Conservation (phyloP, 92 coral and sea anemone genomes). For the Plumapathes pennacea region DNA sequence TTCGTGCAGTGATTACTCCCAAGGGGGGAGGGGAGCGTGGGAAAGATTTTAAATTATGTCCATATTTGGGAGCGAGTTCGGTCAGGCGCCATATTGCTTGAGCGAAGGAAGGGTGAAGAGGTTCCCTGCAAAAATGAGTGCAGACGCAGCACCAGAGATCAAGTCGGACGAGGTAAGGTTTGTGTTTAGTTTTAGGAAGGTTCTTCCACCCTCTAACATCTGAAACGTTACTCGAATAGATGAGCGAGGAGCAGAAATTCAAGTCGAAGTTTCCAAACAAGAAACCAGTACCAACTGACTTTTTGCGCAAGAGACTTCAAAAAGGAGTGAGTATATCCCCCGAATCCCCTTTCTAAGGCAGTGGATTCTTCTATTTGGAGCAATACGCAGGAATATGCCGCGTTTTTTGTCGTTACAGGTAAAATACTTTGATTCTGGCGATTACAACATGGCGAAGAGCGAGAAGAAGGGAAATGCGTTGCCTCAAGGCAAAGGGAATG, state of each 20-base stretch:
- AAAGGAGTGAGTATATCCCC: constrained; percentile 93
- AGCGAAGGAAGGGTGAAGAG: background rate
- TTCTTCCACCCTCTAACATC: constrained; percentile 6
- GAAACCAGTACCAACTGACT: constrained; percentile 83
- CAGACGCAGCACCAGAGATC: constrained; percentile 32
- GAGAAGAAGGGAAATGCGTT: constrained; percentile 72
- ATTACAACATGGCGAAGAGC: constrained; percentile 94
- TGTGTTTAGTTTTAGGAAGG: background rate
- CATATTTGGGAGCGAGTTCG: no score
- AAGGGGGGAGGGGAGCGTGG: no score
- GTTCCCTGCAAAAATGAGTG: constrained; percentile 40
- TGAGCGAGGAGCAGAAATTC: constrained; percentile 91
- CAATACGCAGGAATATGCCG: no score
- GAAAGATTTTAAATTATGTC: no score
- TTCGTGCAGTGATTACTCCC: no score
- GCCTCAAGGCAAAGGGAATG: constrained; percentile 57
- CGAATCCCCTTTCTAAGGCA: no score
- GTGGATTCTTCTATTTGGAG: no score
- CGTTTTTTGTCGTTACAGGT: constrained; percentile 49
- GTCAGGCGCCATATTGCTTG: no score
- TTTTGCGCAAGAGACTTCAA: constrained; percentile 79
- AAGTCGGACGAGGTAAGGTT: constrained; percentile 35
- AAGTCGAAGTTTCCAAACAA: constrained; percentile 77
- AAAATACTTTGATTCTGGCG: constrained; percentile 97
- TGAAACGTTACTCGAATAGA: no score